phyloP scores from a whole-genome alignment of 2,888 invertebrate species.

The Drosophila rubida region DNA sequence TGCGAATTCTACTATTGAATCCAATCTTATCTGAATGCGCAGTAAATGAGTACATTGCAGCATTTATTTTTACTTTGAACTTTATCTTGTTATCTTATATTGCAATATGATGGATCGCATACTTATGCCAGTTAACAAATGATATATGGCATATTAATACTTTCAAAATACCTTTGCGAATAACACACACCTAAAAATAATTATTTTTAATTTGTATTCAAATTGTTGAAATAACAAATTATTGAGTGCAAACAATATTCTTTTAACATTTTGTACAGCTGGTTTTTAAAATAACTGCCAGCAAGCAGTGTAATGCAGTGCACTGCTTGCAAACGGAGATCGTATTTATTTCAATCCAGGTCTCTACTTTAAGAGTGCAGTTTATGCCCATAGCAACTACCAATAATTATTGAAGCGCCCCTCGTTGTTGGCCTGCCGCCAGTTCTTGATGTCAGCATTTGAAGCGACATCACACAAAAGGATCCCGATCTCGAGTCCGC shows the following conservation, averaged over 20 bases:
- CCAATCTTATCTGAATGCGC: not conserved
- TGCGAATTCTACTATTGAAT: too few species aligned
- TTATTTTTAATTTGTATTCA: not conserved
- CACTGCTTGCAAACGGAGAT: conserved; percentile 20
- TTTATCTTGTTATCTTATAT: conserved; percentile 5
- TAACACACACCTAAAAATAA: not conserved
- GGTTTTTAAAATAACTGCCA: not conserved
- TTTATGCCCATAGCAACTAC: not conserved
- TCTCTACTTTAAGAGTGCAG: too few species aligned
- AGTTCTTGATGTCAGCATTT: conserved; percentile 22
- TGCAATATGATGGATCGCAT: conserved; percentile 2
- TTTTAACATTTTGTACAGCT: conserved; percentile 27
- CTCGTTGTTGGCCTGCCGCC: conserved; percentile 38
- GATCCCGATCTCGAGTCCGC: conserved; percentile 35
- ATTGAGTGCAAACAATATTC: too few species aligned
- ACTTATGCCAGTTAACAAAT: conserved; percentile 2
- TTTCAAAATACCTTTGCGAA: not conserved
- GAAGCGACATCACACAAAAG: conserved; percentile 26
- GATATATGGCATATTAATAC: conserved; percentile 11
- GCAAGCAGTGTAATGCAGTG: conserved; percentile 25
- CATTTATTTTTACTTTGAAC: not conserved
- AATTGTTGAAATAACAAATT: too few species aligned
- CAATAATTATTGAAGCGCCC: conserved; percentile 1
- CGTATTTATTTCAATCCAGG: too few species aligned
- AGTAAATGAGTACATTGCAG: not conserved